A percentile compares a stretch with the other conserved stretches of the same genome.
Conservation (phyloP, 2,888 invertebrate species). For the Metalampra italica region DNA sequence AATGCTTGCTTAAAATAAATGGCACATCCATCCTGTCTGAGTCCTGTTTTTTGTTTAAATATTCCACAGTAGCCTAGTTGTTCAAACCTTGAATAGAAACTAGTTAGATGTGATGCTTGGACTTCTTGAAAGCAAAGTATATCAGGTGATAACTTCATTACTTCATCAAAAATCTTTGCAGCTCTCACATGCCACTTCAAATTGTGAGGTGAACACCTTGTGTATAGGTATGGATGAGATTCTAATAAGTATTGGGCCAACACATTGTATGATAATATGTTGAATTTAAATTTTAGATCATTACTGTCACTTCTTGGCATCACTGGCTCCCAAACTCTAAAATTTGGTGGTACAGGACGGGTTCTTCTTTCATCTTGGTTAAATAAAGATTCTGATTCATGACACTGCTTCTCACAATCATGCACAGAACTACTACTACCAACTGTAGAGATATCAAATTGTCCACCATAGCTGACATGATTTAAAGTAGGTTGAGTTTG, state of each 20-base stretch:
- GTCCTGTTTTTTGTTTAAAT: constrained; percentile 90
- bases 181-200: constrained; percentile 86
- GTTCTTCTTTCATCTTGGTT: constrained; percentile 13
- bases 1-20: constrained; percentile 86
- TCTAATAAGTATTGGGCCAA: constrained; percentile 90
- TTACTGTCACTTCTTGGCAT: constrained; percentile 25
- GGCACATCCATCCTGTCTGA: constrained; percentile 92
- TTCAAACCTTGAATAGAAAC: constrained; percentile 77
- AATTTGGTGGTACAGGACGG: constrained; percentile 36
- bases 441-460: constrained; percentile 39
- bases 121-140: constrained; percentile 95
- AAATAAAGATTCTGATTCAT: constrained; percentile 18
- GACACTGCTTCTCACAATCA: constrained; percentile 14
- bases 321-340: constrained; percentile 54
- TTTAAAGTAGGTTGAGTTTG: constrained; percentile 40
- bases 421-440: constrained; percentile 18
- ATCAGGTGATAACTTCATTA: constrained; percentile 67
- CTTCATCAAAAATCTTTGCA: constrained; percentile 64
- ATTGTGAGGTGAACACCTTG: constrained; percentile 70
- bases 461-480: constrained; percentile 50
- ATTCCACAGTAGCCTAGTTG: constrained; percentile 83
- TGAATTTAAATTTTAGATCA: constrained; percentile 73
- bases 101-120: constrained; percentile 84
- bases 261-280: constrained; percentile 91
- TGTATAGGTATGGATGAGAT: constrained; percentile 86